A percentile compares a stretch with the other conserved stretches of the same genome.
These are phyloP conservation scores for Protonemura montana DNA, from an alignment of 2,888 invertebrate species.

Conservation along the genomic window DNA sequence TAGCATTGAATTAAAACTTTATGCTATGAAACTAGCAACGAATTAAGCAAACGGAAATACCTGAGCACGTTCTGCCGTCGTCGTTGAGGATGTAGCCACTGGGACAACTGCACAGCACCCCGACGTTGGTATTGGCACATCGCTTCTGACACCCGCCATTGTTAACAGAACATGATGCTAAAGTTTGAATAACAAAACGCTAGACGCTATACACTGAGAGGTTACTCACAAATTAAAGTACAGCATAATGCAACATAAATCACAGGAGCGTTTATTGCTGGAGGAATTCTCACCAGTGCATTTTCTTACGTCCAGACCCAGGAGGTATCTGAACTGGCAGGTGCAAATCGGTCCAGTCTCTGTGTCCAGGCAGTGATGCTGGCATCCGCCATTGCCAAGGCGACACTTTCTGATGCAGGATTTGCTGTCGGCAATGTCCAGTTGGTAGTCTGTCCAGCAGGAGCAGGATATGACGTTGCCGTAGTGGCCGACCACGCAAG, in stretches of 20 bases:
- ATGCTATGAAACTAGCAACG: too few species aligned
- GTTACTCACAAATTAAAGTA: too few species aligned
- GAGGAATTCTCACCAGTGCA: constrained; percentile 55
- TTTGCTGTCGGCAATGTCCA: constrained; percentile 40
- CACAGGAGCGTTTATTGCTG: too few species aligned
- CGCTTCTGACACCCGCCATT: constrained; percentile 49
- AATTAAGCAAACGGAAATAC: too few species aligned
- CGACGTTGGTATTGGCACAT: constrained; percentile 56
- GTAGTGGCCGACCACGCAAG: constrained; percentile 28
- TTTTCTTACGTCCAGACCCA: constrained; percentile 54
- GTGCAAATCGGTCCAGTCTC: constrained; percentile 55
- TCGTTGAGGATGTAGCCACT: constrained; percentile 59
- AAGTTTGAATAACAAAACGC: constrained; percentile 14
- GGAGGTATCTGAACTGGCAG: constrained; percentile 56
- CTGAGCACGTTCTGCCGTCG: constrained; percentile 56
- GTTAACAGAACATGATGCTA: constrained; percentile 45
- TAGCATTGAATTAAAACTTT: too few species aligned
- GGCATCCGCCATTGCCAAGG: constrained; percentile 58
- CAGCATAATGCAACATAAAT: too few species aligned
- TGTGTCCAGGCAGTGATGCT: constrained; percentile 56
- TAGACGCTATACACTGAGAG: background rate
- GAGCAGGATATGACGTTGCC: constrained; percentile 40
- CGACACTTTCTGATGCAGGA: constrained; percentile 51
- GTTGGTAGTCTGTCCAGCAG: constrained; percentile 41
- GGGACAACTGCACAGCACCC: constrained; percentile 55